Base-by-base conservation (phyloP, 1,140 invertebrate species). In the Cardiocondyla obscurior region DNA sequence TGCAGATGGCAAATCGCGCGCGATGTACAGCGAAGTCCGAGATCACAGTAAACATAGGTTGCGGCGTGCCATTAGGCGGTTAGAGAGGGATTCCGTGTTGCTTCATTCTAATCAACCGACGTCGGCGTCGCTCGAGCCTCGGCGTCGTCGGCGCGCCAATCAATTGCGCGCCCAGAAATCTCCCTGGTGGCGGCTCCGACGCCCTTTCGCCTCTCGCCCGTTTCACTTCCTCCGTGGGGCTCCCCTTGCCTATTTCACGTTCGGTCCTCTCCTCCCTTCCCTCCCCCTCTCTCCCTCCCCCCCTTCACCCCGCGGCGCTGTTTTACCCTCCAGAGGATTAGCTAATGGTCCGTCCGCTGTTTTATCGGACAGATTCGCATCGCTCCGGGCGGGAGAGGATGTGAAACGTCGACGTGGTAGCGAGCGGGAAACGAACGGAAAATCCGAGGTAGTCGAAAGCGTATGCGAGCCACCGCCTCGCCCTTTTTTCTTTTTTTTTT, bases 61-160 rank as follows among this genome's bases (percentile, higher is more conserved):
- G 93, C 89, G 92, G 92, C 90, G 87, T 91, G 91, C 93, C 93
- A 94, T 94, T 94, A 94, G 90, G 90, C 85, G 90, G 92, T 91
- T 92, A 90, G 92, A 94, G 92, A 94, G 93, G 92, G 90, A 94
- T 93, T 94, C 84, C 93, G 89, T 94, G 93, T 94, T 93, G 90
- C 90, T 90, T 90, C 90, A 93, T 94, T 94, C 92, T 94, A 93
- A 93, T 93, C 93, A 93, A 94, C 88, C 91, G 83, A 89, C 90
- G 90, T 85, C 89, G 83, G 67, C 85, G 84, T 83, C 87, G 81
- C 82, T 77, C 65, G 81, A 74, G 49, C 82, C 81, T 84, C 65
- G 86, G 82, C 88, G 83, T 84, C 87, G 87, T 83, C 84, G 89
- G 83, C 88, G 88, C 90, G 91, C 91, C 92, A 94, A 93, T 93